Base-by-base conservation (phyloP, 2,888 invertebrate genomes). In the Melanostoma mellinum region DNA sequence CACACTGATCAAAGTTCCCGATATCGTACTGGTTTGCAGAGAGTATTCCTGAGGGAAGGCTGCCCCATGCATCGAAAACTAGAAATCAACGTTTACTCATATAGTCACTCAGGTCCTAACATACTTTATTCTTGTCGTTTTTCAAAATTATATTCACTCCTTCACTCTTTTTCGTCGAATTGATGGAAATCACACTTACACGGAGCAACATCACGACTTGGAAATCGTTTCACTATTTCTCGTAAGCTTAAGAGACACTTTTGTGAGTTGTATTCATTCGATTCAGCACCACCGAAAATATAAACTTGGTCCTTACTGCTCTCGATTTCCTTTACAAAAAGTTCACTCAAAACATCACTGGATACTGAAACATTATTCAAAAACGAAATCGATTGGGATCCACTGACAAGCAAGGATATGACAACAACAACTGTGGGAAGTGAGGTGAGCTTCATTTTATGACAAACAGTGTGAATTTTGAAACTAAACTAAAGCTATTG, bases 61-160 rank as follows among this genome's bases (percentile, higher is more conserved):
- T 89, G 6, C 88, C 88, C 42, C 87, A 87, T 5, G 90, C 86
- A 86, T 90, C 90, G 2, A 89, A 35, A 88, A 90, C 90, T 90
- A 52, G 44, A 85, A 87, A 36, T 61, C 1, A 20, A 20, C 20
- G 20, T 20, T 20, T 20, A 20, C 1, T 20, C 1, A 20, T 20
- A 20, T 20, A 20, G 20, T 20, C 20, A 20, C 1, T 20, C 20
- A 1, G 0, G 20, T 20, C 20, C 20, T 20, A 1, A 20, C 20
- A 20, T 20, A 20, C 20, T 20, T 20, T 20, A 20, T 20, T 20
- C 20, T 1, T 1, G 20, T 20, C 0, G 20, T 20, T 20, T 20
- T 20, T 20, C 20, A 20, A 20, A 20, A 20, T 20, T 20, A 20
- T 20, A 1, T 20, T 20, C 20, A 20, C 20, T n/a, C 20, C 20